Conservation (phyloP, 37 sponge, comb jelly and placozoan species). For the Agelas oroides region DNA sequence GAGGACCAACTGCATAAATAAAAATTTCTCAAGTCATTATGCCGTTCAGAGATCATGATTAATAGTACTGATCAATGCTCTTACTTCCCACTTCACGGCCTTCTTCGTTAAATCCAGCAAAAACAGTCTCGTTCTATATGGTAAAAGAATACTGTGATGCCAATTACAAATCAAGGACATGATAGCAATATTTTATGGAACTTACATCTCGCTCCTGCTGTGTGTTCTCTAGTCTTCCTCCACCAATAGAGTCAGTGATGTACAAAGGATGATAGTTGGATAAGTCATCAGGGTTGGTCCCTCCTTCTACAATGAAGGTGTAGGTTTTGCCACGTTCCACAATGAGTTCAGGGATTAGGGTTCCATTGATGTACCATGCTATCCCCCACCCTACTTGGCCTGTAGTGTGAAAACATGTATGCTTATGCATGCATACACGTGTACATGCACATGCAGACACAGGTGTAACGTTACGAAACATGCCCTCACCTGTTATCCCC, state of each 20-base stretch:
- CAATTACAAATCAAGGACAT: no score
- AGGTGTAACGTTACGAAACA: no score
- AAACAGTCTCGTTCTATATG: no score
- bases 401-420: not conserved
- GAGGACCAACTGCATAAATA: conserved; percentile 18
- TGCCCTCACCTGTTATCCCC: conserved; percentile 77
- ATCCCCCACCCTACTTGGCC: conserved; percentile 75
- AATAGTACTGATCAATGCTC: no score
- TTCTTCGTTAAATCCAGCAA: no score
- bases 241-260: conserved; percentile 62
- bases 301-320: conserved; percentile 74
- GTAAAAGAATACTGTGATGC: no score
- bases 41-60: no score
- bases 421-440: not conserved
- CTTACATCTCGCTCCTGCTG: no score
- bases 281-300: conserved; percentile 25
- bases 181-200: no score
- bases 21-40: no score
- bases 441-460: no score
- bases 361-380: conserved; percentile 76
- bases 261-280: conserved; percentile 82
- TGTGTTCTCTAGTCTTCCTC: conserved; percentile 23
- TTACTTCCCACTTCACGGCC: no score
- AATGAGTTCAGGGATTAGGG: conserved; percentile 65
- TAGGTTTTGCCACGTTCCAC: conserved; percentile 69